Base-by-base conservation (phyloP, 2,113 vertebrate genomes). In the Coracopsis vasa region DNA sequence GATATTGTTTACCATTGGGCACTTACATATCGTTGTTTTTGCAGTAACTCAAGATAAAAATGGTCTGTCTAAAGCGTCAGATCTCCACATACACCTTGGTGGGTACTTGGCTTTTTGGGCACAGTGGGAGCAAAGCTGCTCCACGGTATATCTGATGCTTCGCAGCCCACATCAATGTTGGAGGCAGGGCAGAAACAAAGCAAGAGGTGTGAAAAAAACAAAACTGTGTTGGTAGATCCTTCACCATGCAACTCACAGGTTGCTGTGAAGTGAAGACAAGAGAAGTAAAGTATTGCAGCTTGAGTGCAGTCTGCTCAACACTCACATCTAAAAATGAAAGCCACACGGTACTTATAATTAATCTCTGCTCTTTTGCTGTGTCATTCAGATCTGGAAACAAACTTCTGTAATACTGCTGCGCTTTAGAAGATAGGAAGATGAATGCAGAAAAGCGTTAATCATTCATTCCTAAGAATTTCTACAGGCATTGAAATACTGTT, bases 361-460 rank as follows among this genome's bases (percentile, higher is more conserved):
- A 79, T 75, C 72, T 91, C 72, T 79, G 86, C 86, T 87, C 83
- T 94, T 96, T 78, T 85, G 77, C 92, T 91, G 37, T 33, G 62
- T 86, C 88, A 89, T 85, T 94, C 80, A 53, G 61, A 92, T 86
- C 64, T 81, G 51, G 73, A 93, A 96, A 75, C 69, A 89, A 85
- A 72, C 61, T 95, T 81, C 60, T 16, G 14, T 83, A 91, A 86
- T 94, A 95, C 92, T 24, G 65, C 67, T 70, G 35, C 0, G 6
- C 80, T 96, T 97, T 81, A 94, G 90, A 96, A 95, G 90, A 79
- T 24, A 45, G 60, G 12, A 24, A 90, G 94, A 91, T 83, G 61
- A 95, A 95, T 69, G 56, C 65, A 87, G 41, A 80, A 89, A 58
- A 90, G 51, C 92, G 86, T 95, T 91, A 84, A 87, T 94, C 92